Percentiles rank a stretch among this genome's conserved stretches.
These are phyloP conservation scores for Chromobotia macracanthus DNA, from an alignment of 2,797 vertebrate species.

Conservation along the genomic window DNA sequence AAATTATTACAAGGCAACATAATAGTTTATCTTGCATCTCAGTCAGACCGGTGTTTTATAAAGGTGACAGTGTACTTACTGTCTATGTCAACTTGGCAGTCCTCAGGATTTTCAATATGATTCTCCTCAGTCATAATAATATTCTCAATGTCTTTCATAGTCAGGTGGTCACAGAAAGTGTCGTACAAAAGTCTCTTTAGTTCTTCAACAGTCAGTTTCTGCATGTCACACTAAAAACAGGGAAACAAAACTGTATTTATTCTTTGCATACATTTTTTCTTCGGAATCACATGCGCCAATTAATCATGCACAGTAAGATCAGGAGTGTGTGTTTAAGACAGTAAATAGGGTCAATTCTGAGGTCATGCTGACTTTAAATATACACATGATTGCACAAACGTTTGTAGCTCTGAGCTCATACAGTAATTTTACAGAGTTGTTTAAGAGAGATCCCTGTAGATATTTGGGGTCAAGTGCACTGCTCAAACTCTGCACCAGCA, in stretches of 20 bases:
- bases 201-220: constrained; percentile 96
- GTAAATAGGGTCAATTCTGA: neutral
- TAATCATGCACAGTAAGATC: neutral
- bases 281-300: neutral
- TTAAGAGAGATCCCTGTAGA: constrained; percentile 21
- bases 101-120: constrained; percentile 90
- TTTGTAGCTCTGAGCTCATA: neutral
- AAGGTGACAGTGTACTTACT: constrained; percentile 78
- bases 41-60: neutral
- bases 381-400: neutral
- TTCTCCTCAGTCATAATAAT: constrained; percentile 99
- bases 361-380: neutral
- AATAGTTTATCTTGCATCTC: neutral
- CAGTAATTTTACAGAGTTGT: neutral
- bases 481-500: neutral
- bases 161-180: constrained; percentile 97
- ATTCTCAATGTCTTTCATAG: constrained; percentile 99
- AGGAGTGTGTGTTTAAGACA: neutral
- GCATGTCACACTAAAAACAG: constrained; percentile 92
- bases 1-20: too few species aligned
- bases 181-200: constrained; percentile 95
- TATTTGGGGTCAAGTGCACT: constrained; percentile 17
- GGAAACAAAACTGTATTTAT: neutral
- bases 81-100: constrained; percentile 95
- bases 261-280: neutral